Conservation (phyloP, 2,888 invertebrate genomes). For the Incurvaria masculella region DNA sequence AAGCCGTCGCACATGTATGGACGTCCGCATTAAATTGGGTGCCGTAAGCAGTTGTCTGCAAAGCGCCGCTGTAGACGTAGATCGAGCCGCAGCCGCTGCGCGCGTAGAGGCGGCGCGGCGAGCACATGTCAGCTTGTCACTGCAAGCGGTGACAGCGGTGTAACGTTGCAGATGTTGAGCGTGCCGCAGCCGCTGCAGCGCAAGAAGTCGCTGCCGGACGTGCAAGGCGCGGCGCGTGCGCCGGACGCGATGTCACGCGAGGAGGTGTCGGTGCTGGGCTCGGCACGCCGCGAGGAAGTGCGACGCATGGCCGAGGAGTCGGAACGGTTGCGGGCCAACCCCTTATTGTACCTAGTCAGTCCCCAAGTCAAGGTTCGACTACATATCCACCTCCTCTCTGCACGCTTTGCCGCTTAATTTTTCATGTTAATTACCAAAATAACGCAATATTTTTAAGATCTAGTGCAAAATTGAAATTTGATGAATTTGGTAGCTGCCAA, state of each 20-base stretch:
- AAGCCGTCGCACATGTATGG: too few relatives aligned
- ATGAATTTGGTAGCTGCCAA: too few relatives aligned
- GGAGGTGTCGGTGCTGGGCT: conserved; percentile 92
- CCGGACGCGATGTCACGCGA: conserved; percentile 88
- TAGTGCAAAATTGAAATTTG: too few relatives aligned
- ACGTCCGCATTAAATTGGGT: too few relatives aligned
- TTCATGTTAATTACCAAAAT: too few relatives aligned
- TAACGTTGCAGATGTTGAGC: conserved; percentile 64
- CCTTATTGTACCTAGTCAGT: conserved; percentile 93
- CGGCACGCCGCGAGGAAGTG: conserved; percentile 91
- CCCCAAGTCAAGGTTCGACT: conserved; percentile 90
- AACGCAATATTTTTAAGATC: too few relatives aligned
- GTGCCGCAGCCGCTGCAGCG: conserved; percentile 78
- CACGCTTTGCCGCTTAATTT: not conserved
- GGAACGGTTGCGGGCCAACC: conserved; percentile 91
- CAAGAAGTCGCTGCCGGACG: conserved; percentile 97
- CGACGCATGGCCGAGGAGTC: conserved; percentile 87
- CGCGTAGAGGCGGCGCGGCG: too few relatives aligned
- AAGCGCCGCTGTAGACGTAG: too few relatives aligned
- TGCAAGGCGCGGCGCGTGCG: conserved; percentile 77
- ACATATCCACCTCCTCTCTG: not conserved
- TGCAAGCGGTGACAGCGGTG: conserved; percentile 3
- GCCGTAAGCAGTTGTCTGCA: conserved; percentile 13
- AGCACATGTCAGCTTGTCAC: too few relatives aligned
- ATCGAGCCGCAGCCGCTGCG: too few relatives aligned